Conservation (phyloP, 2,888 invertebrate genomes). For the Volucella inflata region DNA sequence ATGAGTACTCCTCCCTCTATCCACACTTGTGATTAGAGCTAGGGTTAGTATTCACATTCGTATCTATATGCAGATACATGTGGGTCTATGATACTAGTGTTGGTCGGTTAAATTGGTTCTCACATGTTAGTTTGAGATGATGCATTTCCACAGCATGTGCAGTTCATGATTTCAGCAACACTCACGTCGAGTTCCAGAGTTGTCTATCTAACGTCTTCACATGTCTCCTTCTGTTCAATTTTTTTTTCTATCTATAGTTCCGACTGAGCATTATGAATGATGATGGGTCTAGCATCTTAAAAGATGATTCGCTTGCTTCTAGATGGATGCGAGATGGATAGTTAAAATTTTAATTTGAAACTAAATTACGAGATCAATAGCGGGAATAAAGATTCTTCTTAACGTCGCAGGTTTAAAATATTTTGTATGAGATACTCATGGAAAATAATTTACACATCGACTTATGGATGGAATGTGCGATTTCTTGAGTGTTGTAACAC, state of each 20-base stretch:
- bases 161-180: slow-evolving; percentile 65
- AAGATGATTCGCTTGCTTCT: neutral
- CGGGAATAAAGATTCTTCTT: slow-evolving; percentile 25
- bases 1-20: slow-evolving; percentile 50
- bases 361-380: slow-evolving; percentile 74
- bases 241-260: slow-evolving; percentile 34
- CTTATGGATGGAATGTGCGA: slow-evolving; percentile 49
- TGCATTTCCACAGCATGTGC: slow-evolving; percentile 69
- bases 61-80: slow-evolving; percentile 39
- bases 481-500: slow-evolving; percentile 38
- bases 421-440: slow-evolving; percentile 53
- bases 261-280: slow-evolving; percentile 69
- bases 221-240: slow-evolving; percentile 27
- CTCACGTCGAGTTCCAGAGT: slow-evolving; percentile 18
- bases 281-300: slow-evolving; percentile 39
- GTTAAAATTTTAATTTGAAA: slow-evolving; percentile 69
- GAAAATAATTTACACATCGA: neutral
- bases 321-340: slow-evolving; percentile 19
- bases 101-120: slow-evolving; percentile 46
- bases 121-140: slow-evolving; percentile 50
- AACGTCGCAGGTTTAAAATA: slow-evolving; percentile 2
- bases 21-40: slow-evolving; percentile 9
- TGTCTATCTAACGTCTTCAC: slow-evolving; percentile 36
- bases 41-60: slow-evolving; percentile 16
- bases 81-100: slow-evolving; percentile 17